Evolutionary conservation across 2,797 vertebrate species (phyloP), one percentile per base, ranked within the genome.

Genomic region (Emys orbicularis): DNA sequence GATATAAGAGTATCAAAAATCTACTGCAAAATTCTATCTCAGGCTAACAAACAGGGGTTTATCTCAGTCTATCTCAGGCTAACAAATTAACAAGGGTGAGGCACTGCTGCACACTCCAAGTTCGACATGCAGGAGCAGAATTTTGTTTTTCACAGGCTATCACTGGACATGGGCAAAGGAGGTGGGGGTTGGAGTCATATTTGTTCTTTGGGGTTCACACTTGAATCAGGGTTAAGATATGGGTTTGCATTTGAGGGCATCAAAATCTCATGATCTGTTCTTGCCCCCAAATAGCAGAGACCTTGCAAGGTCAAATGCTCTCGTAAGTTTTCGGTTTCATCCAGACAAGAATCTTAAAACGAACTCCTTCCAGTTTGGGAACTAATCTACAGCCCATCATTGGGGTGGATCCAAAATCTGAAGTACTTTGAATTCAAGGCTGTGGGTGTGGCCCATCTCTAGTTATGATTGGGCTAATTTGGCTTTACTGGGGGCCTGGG

Each of bases 351-450:
- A 54, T 10, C 2, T 31, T n/a, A 18, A n/a, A 74, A 29, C 1
- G 41, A 31, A 84, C 16, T 7, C 1, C 44, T 49, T 23, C 6
- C 2, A 1, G 4, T 6, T 6, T 50, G 72, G 83, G 50, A 29
- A 9, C 44, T 2, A 0, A 10, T 50, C 23, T 16, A 2, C 41
- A 65, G 44, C 83, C 4, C 72, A 1, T 8, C 44, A 0, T 0
- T 7, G 52, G 61, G 72, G 31, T 72, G 34, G 44, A 12, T 47
- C 13, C 6, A 27, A 4, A 21, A 11, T 6, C 16, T 84, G 76
- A 54, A 86, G 49, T 59, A 88, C 57, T 86, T 87, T 68, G 82
- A 6, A 23, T 10, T 6, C 0, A 3, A 83, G 31, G 21, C 34
- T n/a, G 8, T 8, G 19, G 65, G 12, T 34, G 4, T n/a, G 57